Evolutionary conservation across 1,140 invertebrate genomes (phyloP), one percentile per base, ranked within the genome.

Genomic region (Berghia stephanieae): DNA sequence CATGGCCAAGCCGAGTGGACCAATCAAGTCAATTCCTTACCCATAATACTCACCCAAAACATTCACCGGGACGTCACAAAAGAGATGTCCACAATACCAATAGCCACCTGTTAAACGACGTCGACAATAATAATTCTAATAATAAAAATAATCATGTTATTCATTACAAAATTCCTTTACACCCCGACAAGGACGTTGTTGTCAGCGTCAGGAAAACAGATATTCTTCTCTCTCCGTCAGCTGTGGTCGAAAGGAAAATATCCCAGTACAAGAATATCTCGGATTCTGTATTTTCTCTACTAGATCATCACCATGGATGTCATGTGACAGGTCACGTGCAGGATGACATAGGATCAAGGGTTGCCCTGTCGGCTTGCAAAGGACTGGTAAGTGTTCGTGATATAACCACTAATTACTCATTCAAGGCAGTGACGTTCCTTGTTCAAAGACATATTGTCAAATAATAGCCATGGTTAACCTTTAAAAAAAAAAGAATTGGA

Each of bases 351-450:
- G 84, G 91, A 70, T 94, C 94, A 31, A 91, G 89, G 66, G 93
- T 94, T 44, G 94, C 94, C 43, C 86, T 96, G 36, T 95, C 94
- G 18, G 92, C 94, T 5, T 96, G 95, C 87, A 91, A 94, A 85
- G 95, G 95, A 86, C 88, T 96, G 92, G 95, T 96, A 90, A 94
- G 94, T 92, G n/a, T n/a, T n/a, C n/a, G n/a, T n/a, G n/a, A 82
- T 5, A 31, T 44, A n/a, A 43, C 31, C 76, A 80, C 77, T 79
- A 49, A 0, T 60, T 24, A 40, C 5, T 16, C 27, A 10, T 27
- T 10, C 34, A 0, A 34, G 10, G 36, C 71, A 16, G 34, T 52
- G 38, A 5, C 4, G 24, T 44, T 34, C 21, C 21, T 6, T 70
- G 1, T 44, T 31, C 34, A 21, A 57, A 27, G 36, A 21, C 36